Evolutionary conservation across 2,113 vertebrate species (phyloP).

Genomic region (Peromyscus californicus): DNA sequence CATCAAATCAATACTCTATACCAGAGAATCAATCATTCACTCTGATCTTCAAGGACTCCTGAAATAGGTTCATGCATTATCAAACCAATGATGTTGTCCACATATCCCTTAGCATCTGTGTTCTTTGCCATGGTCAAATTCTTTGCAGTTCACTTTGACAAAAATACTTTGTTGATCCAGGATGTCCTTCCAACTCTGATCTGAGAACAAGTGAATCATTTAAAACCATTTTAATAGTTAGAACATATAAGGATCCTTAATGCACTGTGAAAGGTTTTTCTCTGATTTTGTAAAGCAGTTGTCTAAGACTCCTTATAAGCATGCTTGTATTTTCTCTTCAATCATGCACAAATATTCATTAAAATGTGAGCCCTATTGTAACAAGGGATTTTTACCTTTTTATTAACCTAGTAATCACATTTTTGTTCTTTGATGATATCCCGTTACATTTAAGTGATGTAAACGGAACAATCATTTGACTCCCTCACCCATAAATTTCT

Average conservation of each 20-base stretch:
- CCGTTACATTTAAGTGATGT: background rate
- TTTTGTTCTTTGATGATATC: background rate
- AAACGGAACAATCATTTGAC: background rate
- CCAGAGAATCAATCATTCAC: background rate
- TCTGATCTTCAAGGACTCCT: slow-evolving; percentile 1
- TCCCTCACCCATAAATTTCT: background rate
- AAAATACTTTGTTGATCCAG: background rate
- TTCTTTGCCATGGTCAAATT: background rate
- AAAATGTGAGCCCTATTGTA: background rate
- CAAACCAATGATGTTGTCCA: background rate
- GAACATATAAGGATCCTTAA: background rate
- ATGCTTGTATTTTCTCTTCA: background rate
- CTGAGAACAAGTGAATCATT: background rate
- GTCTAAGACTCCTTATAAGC: background rate
- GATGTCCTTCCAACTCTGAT: background rate
- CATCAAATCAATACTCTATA: background rate
- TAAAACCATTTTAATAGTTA: background rate
- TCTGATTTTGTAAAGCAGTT: background rate
- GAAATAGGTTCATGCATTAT: background rate
- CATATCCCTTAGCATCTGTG: background rate
- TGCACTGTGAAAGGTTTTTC: background rate
- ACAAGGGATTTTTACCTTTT: background rate
- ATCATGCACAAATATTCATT: background rate
- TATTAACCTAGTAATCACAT: background rate
- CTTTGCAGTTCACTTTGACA: background rate